phyloP scores from a whole-genome alignment of 2,888 invertebrate genomes.

The Apomyelois bistriatella region DNA sequence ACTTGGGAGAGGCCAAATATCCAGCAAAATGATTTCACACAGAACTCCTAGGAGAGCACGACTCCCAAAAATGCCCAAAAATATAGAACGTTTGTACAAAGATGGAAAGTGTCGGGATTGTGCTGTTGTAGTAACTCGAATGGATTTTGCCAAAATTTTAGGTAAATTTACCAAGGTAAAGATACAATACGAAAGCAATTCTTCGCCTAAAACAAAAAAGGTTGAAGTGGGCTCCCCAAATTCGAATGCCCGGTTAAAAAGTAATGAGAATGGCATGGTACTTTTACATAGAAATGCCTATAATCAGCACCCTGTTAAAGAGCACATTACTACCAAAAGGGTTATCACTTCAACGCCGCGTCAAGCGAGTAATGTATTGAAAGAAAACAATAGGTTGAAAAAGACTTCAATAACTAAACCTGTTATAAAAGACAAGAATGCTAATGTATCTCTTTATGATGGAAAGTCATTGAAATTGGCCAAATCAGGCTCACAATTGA shows the following conservation, averaged over 20 bases:
- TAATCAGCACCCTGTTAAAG: slow-evolving; percentile 52
- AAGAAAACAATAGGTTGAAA: slow-evolving; percentile 62
- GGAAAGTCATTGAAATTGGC: slow-evolving; percentile 27
- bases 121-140: slow-evolving; percentile 65
- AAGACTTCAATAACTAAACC: slow-evolving; percentile 39
- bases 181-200: slow-evolving; percentile 67
- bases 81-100: slow-evolving; percentile 61
- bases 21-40: slow-evolving; percentile 53
- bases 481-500: slow-evolving; percentile 34
- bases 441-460: slow-evolving; percentile 24
- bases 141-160: slow-evolving; percentile 74
- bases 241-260: slow-evolving; percentile 54
- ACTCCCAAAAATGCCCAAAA: slow-evolving; percentile 53
- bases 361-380: slow-evolving; percentile 49
- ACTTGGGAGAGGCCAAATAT: neutral
- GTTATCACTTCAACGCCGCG: slow-evolving; percentile 25
- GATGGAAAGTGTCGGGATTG: slow-evolving; percentile 70
- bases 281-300: slow-evolving; percentile 53
- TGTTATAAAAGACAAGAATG: slow-evolving; percentile 39
- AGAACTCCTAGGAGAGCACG: slow-evolving; percentile 49
- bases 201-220: slow-evolving; percentile 49
- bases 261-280: slow-evolving; percentile 74
- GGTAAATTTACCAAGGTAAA: slow-evolving; percentile 75
- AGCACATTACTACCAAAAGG: slow-evolving; percentile 38
- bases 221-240: slow-evolving; percentile 32